These are phyloP conservation scores for Ischnura elegans DNA, from an alignment of 2,888 invertebrate genomes.

Conservation along the genomic window DNA sequence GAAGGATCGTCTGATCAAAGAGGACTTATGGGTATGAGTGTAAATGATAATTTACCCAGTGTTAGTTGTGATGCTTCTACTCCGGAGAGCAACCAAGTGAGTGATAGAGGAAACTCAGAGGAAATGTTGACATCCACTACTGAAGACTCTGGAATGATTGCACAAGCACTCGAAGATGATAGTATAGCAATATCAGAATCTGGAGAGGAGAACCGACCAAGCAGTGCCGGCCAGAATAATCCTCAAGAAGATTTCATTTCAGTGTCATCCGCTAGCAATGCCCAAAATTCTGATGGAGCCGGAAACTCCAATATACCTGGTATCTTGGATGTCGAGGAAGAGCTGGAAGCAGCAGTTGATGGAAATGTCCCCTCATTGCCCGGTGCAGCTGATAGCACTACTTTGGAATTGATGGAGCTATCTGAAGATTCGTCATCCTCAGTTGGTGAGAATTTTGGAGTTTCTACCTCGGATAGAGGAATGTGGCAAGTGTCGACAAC, in stretches of 20 bases:
- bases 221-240: constrained; percentile 51
- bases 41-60: constrained; percentile 44
- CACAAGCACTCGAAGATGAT: constrained; percentile 11
- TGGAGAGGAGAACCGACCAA: constrained; percentile 50
- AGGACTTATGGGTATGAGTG: background rate
- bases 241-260: constrained; percentile 47
- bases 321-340: constrained; percentile 25
- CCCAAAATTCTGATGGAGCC: constrained; percentile 54
- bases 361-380: constrained; percentile 54
- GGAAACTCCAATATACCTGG: constrained; percentile 47
- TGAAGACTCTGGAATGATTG: constrained; percentile 30
- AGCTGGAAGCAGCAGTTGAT: constrained; percentile 44
- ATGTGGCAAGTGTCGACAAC: constrained; percentile 56
- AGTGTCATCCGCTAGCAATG: constrained; percentile 48
- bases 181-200: constrained; percentile 46
- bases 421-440: constrained; percentile 48
- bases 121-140: constrained; percentile 56
- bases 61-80: constrained; percentile 25
- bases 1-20: constrained; percentile 21
- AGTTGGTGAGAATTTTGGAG: constrained; percentile 45
- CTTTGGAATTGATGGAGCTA: constrained; percentile 44
- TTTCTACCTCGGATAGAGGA: constrained; percentile 39
- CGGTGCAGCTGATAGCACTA: constrained; percentile 50
- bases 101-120: constrained; percentile 20
- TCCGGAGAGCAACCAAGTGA: constrained; percentile 51